Evolutionary conservation across 1,140 invertebrate genomes (phyloP).

Genomic region (Gonatopus flavifemur): DNA sequence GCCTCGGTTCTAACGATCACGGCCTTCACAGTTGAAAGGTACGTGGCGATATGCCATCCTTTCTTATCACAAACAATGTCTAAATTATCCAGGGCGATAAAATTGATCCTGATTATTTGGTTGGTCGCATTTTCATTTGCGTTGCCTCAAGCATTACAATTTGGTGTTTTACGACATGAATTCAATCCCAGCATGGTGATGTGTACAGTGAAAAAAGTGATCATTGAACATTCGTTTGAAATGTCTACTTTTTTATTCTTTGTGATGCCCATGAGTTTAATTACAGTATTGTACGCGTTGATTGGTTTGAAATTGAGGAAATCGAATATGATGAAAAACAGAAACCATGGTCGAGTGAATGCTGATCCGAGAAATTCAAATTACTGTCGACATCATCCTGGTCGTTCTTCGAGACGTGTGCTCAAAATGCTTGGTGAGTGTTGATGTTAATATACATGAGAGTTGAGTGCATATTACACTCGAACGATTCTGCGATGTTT

Average conservation of each 20-base stretch:
- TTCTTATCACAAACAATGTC: conserved; percentile 86
- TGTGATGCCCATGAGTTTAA: conserved; percentile 81
- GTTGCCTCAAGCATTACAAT: conserved; percentile 76
- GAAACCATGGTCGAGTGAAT: conserved; percentile 24
- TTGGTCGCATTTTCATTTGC: conserved; percentile 71
- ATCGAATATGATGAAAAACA: conserved; percentile 64
- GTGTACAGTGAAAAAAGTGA: conserved; percentile 64
- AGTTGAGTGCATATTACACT: no score
- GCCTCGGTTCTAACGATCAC: conserved; percentile 91
- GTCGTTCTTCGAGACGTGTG: conserved; percentile 62
- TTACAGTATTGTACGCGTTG: conserved; percentile 78
- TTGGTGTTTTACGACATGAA: conserved; percentile 64
- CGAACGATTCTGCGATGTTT: no score
- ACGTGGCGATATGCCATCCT: conserved; percentile 92
- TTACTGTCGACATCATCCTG: conserved; percentile 40
- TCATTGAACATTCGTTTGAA: conserved; percentile 76
- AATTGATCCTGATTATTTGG: conserved; percentile 73
- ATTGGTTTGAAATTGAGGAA: conserved; percentile 76
- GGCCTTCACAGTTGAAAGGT: conserved; percentile 89
- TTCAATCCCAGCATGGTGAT: conserved; percentile 54
- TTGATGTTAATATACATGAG: no score
- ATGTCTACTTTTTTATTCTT: conserved; percentile 87
- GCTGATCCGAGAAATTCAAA: conserved; percentile 30
- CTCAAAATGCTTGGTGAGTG: conserved; percentile 70
- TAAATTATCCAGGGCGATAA: conserved; percentile 71